Evolutionary conservation across 2,888 invertebrate genomes (phyloP), one percentile per base, ranked within the genome.

Genomic region (Ectemnius cavifrons): DNA sequence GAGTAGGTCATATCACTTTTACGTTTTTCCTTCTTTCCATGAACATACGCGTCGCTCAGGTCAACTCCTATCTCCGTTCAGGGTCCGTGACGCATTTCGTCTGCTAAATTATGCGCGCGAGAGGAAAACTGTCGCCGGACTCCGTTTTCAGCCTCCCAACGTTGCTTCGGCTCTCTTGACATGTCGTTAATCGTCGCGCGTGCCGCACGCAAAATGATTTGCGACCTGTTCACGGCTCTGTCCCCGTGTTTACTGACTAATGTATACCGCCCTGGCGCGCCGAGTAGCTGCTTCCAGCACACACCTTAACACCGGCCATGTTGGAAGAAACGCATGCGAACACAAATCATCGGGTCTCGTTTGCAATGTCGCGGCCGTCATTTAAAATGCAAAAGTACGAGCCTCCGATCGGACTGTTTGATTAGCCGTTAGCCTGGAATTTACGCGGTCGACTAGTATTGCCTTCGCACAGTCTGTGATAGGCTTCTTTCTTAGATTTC

Each of bases 141-240:
- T 37, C 37, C 37, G 37, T 37, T 37, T 37, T 37, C 37, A 37
- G 37, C 37, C 37, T 37, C 37, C 37, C 37, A 11, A 2, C 37
- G 37, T 37, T 11, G 37, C 8, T 37, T 37, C 37, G 37, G 37
- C 37, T 8, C 52, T 52, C 16, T 5, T 77, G 65, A 78, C 79
- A 78, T 79, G 79, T 66, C 61, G 70, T 14, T 78, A 79, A 79
- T 79, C 78, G 75, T 49, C 46, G 63, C 75, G 78, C 78, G 79
- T 79, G 75, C 78, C 20, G 70, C 79, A 78, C 79, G 79, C 79
- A 68, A 78, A 73, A 78, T 79, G 78, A 79, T 79, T 78, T 75
- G 68, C 66, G 57, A 47, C 66, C 63, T 56, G 77, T 74, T 65
- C 68, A 61, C 64, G 52, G 46, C 63, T 37, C 37, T 49, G 65